These are phyloP conservation scores for Trichoplusia ni DNA, from an alignment of 1,140 invertebrate species.

Conservation along the genomic window DNA sequence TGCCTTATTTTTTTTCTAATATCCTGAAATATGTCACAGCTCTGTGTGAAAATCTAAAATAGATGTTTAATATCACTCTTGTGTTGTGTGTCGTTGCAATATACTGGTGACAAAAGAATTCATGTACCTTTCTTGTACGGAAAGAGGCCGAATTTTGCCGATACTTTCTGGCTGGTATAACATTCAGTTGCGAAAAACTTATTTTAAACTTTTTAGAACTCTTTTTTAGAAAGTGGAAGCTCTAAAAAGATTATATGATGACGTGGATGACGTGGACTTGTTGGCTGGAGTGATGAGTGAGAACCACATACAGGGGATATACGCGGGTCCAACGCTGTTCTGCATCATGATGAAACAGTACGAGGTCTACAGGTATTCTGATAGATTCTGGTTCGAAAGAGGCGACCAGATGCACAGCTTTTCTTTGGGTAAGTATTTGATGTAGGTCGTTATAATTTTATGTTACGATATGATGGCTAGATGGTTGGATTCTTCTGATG, in stretches of 20 bases:
- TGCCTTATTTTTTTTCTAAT: too few species aligned
- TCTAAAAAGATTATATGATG: constrained; percentile 81
- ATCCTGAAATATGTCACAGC: too few species aligned
- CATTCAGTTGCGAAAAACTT: not conserved
- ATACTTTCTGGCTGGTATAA: too few species aligned
- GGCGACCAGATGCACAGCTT: constrained; percentile 81
- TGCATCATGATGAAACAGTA: constrained; percentile 87
- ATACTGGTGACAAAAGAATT: too few species aligned
- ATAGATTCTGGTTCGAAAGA: constrained; percentile 82
- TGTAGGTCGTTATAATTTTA: not conserved
- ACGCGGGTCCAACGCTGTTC: constrained; percentile 91
- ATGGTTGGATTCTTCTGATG: too few species aligned
- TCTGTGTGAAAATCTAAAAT: too few species aligned
- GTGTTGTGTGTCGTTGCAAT: too few species aligned
- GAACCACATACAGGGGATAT: constrained; percentile 82
- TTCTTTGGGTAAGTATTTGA: constrained; percentile 70
- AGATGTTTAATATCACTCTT: too few species aligned
- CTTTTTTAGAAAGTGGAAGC: constrained; percentile 67
- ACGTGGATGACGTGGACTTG: constrained; percentile 91
- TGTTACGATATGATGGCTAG: too few species aligned
- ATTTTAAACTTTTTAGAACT: not conserved
- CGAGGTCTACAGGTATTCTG: constrained; percentile 74
- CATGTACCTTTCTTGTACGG: too few species aligned
- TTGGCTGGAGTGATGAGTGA: constrained; percentile 90
- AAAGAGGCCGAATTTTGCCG: too few species aligned